Evolutionary conservation across 2,797 vertebrate genomes (phyloP).

Genomic region (Australoheros facetus): DNA sequence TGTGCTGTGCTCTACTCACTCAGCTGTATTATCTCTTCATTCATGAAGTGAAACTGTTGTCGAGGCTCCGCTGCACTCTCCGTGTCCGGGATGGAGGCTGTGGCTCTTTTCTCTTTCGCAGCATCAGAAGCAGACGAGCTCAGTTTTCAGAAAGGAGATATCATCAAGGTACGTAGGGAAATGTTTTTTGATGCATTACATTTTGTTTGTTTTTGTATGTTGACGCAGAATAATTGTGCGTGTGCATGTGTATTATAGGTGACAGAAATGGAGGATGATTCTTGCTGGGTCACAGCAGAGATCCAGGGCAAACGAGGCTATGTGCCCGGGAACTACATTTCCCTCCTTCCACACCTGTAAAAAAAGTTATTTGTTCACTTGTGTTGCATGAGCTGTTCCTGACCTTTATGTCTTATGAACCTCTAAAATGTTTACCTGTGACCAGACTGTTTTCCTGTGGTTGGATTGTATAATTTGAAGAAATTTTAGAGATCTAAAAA

Average conservation of each 20-base stretch:
- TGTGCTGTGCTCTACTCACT: slow-evolving; percentile 25
- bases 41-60: slow-evolving; percentile 50
- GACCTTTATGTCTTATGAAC: not conserved
- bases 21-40: slow-evolving; percentile 43
- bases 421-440: not conserved
- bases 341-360: slow-evolving; percentile 87
- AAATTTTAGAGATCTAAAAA: not conserved
- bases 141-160: slow-evolving; percentile 88
- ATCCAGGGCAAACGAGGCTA: slow-evolving; percentile 86
- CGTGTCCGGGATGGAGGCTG: slow-evolving; percentile 85
- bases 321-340: slow-evolving; percentile 91
- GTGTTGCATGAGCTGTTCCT: not conserved
- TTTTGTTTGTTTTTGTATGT: not conserved
- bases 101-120: slow-evolving; percentile 89
- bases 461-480: not conserved
- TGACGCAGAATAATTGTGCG: not conserved
- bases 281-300: slow-evolving; percentile 92
- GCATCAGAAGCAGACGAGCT: slow-evolving; percentile 86
- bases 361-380: slow-evolving; percentile 40
- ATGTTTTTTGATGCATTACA: not conserved
- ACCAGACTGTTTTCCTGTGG: not conserved
- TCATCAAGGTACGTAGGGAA: slow-evolving; percentile 82
- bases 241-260: slow-evolving; percentile 78
- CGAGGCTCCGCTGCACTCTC: not conserved
- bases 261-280: slow-evolving; percentile 92